These are phyloP conservation scores for Drosophila ogumai DNA, from an alignment of 1,140 invertebrate genomes.

Conservation along the genomic window DNA sequence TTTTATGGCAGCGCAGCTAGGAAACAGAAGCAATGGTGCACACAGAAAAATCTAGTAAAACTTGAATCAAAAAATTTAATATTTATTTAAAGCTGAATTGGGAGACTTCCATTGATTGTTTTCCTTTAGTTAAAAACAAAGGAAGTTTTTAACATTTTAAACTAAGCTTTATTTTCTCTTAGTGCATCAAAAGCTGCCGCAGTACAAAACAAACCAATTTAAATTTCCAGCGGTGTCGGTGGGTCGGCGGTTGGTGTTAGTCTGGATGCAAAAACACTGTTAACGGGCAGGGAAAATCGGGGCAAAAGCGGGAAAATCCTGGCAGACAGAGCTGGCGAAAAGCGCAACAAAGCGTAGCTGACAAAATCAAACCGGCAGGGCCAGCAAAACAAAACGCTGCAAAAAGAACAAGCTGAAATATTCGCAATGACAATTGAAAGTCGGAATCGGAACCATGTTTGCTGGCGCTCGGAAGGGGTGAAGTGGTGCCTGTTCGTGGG, in stretches of 20 bases:
- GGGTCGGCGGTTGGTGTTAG: constrained; percentile 29
- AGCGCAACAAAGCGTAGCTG: constrained; percentile 81
- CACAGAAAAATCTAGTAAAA: neutral
- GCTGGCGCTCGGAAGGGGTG: constrained; percentile 5
- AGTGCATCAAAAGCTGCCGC: constrained; percentile 55
- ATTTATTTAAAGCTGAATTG: neutral
- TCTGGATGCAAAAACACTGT: constrained; percentile 44
- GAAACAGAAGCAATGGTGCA: constrained; percentile 46
- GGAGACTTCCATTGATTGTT: too few relatives aligned
- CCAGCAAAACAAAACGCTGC: constrained; percentile 48
- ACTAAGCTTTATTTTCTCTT: neutral
- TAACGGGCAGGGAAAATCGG: constrained; percentile 37
- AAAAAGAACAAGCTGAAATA: constrained; percentile 53
- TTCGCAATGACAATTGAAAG: constrained; percentile 70
- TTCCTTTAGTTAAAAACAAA: neutral
- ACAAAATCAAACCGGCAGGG: constrained; percentile 72
- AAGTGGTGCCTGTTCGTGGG: neutral
- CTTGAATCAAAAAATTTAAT: neutral
- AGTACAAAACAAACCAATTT: constrained; percentile 83
- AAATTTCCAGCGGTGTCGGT: constrained; percentile 69
- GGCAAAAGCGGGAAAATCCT: constrained; percentile 10
- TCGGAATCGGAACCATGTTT: constrained; percentile 47
- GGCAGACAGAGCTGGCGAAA: constrained; percentile 64
- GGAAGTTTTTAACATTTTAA: neutral
- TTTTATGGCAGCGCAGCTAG: constrained; percentile 74